Conservation (phyloP, 2,888 invertebrate species). For the Vanessa cardui region DNA sequence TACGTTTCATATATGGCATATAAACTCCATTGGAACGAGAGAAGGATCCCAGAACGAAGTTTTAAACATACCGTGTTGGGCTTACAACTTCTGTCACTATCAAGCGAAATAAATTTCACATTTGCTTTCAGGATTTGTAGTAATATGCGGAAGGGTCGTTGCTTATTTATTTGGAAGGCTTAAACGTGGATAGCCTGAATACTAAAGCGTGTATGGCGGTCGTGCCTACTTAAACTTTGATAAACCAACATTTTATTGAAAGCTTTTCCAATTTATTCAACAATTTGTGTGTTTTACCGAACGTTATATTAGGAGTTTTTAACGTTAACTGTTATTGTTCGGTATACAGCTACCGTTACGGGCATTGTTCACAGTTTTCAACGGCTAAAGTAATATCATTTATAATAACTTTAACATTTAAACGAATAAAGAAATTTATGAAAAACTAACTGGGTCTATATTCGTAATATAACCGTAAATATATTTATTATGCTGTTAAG, state of each 20-base stretch:
- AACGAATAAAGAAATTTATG: too few relatives aligned
- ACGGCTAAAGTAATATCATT: neutral
- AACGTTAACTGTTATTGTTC: conserved; percentile 9
- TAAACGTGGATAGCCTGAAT: conserved; percentile 63
- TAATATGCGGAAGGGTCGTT: conserved; percentile 60
- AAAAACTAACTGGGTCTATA: too few relatives aligned
- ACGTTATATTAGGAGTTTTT: conserved; percentile 3
- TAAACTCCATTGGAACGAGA: conserved; percentile 14
- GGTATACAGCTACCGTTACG: neutral
- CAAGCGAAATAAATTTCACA: conserved; percentile 56
- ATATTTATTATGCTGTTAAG: conserved; percentile 24
- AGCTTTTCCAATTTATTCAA: conserved; percentile 67
- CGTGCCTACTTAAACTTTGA: conserved; percentile 72
- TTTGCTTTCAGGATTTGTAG: conserved; percentile 64
- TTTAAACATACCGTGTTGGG: conserved; percentile 33
- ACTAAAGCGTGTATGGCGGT: conserved; percentile 54
- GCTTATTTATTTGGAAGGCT: conserved; percentile 74
- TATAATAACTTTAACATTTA: conserved; percentile 3
- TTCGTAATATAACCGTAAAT: too few relatives aligned
- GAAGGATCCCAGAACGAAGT: conserved; percentile 14
- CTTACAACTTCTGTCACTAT: conserved; percentile 43
- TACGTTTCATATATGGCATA: neutral
- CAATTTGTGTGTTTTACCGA: conserved; percentile 44
- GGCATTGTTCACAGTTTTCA: conserved; percentile 6
- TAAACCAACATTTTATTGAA: conserved; percentile 69